phyloP scores from a whole-genome alignment of 2,797 vertebrate species.

The Semotilus atromaculatus region DNA sequence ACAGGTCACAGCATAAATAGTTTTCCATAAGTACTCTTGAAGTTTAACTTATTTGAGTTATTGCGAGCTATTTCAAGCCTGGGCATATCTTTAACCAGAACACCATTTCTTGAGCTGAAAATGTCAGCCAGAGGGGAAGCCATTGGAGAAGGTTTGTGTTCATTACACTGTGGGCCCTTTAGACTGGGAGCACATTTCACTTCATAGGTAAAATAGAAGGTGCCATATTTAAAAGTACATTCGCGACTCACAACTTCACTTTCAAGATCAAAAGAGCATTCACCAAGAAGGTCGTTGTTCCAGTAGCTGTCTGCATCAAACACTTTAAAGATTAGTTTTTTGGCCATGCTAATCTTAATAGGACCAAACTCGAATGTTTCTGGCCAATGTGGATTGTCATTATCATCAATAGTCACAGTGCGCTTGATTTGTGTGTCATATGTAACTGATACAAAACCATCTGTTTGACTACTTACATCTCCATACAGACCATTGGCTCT shows the following conservation, averaged over 20 bases:
- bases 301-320: conserved; percentile 7
- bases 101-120: conserved; percentile 50
- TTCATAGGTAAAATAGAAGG: conserved; percentile 59
- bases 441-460: neutral
- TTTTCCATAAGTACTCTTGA: neutral
- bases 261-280: conserved; percentile 6
- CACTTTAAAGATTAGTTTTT: conserved; percentile 12
- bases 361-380: conserved; percentile 37
- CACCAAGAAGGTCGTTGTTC: neutral
- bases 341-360: conserved; percentile 24
- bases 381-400: conserved; percentile 55
- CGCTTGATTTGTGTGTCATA: neutral
- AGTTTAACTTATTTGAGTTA: neutral
- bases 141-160: conserved; percentile 15
- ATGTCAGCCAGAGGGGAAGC: conserved; percentile 19
- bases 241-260: neutral
- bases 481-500: conserved; percentile 62
- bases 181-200: conserved; percentile 67
- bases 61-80: conserved; percentile 20
- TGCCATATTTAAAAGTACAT: conserved; percentile 67
- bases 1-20: neutral
- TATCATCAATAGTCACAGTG: neutral
- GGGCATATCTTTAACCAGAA: conserved; percentile 39
- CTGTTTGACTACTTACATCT: conserved; percentile 21
- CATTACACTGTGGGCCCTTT: conserved; percentile 49